Base-by-base conservation (phyloP, 2,888 invertebrate species). In the Xanthostigma xanthostigma region DNA sequence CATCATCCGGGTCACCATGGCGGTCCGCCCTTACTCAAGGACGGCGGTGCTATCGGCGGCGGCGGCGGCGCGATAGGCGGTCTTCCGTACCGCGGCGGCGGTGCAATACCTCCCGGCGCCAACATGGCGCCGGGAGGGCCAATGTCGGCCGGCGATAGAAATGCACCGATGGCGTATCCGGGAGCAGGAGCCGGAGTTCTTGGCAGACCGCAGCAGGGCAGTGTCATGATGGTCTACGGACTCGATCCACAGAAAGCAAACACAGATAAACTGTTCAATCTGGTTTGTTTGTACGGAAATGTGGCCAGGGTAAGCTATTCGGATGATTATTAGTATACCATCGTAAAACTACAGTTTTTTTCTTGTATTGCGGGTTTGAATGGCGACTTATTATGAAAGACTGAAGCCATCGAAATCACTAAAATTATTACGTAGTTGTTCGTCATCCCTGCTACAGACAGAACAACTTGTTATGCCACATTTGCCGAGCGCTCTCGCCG, bases 241-340 rank as follows among this genome's bases (percentile, higher is more conserved):
- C 75, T 98, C 54, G 91, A 94, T 66, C 84, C 87, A 48, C 83
- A 89, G 60, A 89, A 90, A 60, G 88, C 94, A 65, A 98, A 96
- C 70, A 89, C 93, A 54, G 95, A 96, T 64, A 81, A 87, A 62
- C 78, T 98, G 53, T 98, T 98, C 79, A 98, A 98, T 72, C 75
- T 98, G 60, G 91, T 98, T 74, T 98, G 98, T 71, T 79, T 97
- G 54, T 98, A 97, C 68, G 98, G 98, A 59, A 98, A 98, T 68
- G 95, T 97, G 55, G 86, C 92, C 60, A 84, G 93, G 80, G 95
- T 96, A 69, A 77, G 77, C 72, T 46, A 34, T 27, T 17, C 36
- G 27, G 5, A 6, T 27, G 6, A 27, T 27, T 27, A 6, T 27
- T 27, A 27, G 5, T 27, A 27, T 27, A 1, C 6, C 1, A 27